Evolutionary conservation across 1,140 invertebrate species (phyloP).

Genomic region (Macrobrachium nipponense): DNA sequence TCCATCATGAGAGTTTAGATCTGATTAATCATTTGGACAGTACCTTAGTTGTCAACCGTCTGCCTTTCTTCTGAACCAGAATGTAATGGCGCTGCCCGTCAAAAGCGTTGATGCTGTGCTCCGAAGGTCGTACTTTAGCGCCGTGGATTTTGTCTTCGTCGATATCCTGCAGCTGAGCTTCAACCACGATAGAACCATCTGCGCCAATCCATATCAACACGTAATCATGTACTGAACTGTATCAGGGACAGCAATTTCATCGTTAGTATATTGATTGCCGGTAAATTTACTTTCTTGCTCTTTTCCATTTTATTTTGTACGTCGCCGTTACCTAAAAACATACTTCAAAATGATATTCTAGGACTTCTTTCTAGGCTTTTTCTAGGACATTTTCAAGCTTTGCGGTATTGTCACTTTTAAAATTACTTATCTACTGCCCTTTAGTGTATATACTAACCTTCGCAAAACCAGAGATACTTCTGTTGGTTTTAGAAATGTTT

Average conservation of each 20-base stretch:
- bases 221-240: conserved; percentile 21
- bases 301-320: too few species aligned
- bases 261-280: too few species aligned
- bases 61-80: not conserved
- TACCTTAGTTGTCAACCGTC: conserved; percentile 13
- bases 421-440: too few species aligned
- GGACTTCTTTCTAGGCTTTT: not conserved
- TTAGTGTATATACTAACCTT: too few species aligned
- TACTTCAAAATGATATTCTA: too few species aligned
- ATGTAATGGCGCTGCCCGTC: conserved; percentile 26
- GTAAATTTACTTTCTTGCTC: too few species aligned
- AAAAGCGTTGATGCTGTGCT: not conserved
- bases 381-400: too few species aligned
- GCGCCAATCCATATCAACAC: conserved; percentile 12
- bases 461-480: too few species aligned
- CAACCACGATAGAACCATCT: conserved; percentile 14
- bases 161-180: conserved; percentile 7
- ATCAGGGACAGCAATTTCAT: not conserved
- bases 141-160: not conserved
- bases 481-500: not conserved
- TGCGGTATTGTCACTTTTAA: too few species aligned
- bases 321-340: too few species aligned
- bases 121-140: not conserved
- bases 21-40: not conserved
- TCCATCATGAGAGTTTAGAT: not conserved